Conservation (phyloP, 1,140 invertebrate species). For the Macrobrachium nipponense region DNA sequence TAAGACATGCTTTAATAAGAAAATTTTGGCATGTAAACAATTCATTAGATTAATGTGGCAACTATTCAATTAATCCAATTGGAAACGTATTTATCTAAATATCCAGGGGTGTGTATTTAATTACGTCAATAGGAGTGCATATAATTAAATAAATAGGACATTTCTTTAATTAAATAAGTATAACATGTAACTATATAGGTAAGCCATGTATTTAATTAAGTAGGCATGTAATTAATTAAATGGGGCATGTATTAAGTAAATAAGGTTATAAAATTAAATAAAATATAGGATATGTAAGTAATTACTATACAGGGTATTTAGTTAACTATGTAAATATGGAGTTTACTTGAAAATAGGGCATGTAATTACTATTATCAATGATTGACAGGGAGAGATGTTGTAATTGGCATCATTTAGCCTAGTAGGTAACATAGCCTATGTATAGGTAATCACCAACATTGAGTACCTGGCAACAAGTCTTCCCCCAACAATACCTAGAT, state of each 20-base stretch:
- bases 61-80: neutral
- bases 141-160: neutral
- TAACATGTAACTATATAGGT: too few relatives aligned
- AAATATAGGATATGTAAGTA: slow-evolving; percentile 31
- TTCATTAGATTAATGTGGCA: neutral
- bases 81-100: neutral
- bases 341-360: too few relatives aligned
- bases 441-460: too few relatives aligned
- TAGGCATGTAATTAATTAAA: neutral
- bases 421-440: too few relatives aligned
- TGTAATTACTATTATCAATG: too few relatives aligned
- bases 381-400: too few relatives aligned
- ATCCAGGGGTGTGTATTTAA: neutral
- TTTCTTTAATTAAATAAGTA: too few relatives aligned
- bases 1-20: too few relatives aligned
- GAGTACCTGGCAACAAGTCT: too few relatives aligned
- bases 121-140: neutral
- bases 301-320: neutral
- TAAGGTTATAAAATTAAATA: slow-evolving; percentile 14
- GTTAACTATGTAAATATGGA: neutral
- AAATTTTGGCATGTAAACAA: too few relatives aligned
- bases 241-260: neutral
- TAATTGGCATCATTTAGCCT: too few relatives aligned
- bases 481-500: too few relatives aligned
- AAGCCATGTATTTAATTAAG: slow-evolving; percentile 6